Evolutionary conservation across 2,888 invertebrate genomes (phyloP).

Genomic region (Cosmopolites sordidus): DNA sequence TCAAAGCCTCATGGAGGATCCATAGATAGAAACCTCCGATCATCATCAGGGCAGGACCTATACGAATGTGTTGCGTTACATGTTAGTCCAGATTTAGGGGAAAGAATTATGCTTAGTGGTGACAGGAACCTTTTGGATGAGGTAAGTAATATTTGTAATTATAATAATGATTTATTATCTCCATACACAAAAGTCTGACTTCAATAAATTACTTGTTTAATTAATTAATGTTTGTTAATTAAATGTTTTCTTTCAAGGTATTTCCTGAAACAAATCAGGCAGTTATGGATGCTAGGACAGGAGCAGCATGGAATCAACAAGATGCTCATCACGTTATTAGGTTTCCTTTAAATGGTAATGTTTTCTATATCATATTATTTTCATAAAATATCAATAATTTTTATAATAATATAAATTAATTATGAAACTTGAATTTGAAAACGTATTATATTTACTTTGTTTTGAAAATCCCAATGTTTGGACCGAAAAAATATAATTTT

Average conservation of each 20-base stretch:
- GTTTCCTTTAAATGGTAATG: slow-evolving; percentile 76
- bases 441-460: no score
- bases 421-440: no score
- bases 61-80: slow-evolving; percentile 79
- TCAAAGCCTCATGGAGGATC: slow-evolving; percentile 2
- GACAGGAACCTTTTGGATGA: slow-evolving; percentile 73
- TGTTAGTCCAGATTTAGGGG: slow-evolving; percentile 76
- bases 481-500: no score
- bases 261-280: slow-evolving; percentile 76
- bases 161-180: no score
- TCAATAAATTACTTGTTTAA: no score
- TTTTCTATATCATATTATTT: no score
- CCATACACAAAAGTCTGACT: no score
- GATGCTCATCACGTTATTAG: slow-evolving; percentile 79
- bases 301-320: slow-evolving; percentile 73
- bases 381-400: no score
- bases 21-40: slow-evolving; percentile 4
- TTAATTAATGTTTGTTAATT: background rate
- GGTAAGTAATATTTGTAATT: no score
- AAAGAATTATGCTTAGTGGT: slow-evolving; percentile 76
- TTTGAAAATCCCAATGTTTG: no score
- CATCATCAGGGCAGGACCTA: slow-evolving; percentile 40
- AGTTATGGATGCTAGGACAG: slow-evolving; percentile 72
- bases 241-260: slow-evolving; percentile 43
- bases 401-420: no score